These are phyloP conservation scores for Gymnoscopelus microlampas DNA, from an alignment of 2,797 vertebrate species.

Conservation along the genomic window DNA sequence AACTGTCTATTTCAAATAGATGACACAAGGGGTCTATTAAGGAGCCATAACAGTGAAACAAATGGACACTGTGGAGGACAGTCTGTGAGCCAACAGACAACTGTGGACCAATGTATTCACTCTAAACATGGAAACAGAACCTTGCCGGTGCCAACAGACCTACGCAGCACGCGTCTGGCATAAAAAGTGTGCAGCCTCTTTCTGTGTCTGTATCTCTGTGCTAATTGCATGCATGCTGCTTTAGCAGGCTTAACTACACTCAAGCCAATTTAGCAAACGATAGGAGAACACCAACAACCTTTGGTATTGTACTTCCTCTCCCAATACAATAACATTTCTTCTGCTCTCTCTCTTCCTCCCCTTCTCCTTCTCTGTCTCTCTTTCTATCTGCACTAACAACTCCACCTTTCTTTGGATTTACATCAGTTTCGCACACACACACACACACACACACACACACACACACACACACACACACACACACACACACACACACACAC, in stretches of 20 bases:
- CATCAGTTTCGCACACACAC: too few relatives aligned
- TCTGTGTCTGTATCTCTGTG: constrained; percentile 32
- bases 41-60: constrained; percentile 40
- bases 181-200: constrained; percentile 43
- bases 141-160: constrained; percentile 60
- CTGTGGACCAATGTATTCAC: constrained; percentile 58
- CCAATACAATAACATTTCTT: constrained; percentile 2
- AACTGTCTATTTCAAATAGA: constrained; percentile 43
- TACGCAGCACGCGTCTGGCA: constrained; percentile 52
- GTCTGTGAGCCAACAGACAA: constrained; percentile 42
- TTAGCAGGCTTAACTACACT: constrained; percentile 50
- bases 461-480: too few relatives aligned
- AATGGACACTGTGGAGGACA: constrained; percentile 36
- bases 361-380: too few relatives aligned
- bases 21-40: constrained; percentile 63
- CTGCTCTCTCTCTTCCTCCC: too few relatives aligned
- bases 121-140: constrained; percentile 60
- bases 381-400: too few relatives aligned
- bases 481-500: too few relatives aligned
- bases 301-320: constrained; percentile 34
- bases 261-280: constrained; percentile 60
- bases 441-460: too few relatives aligned
- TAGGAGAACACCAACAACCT: constrained; percentile 53
- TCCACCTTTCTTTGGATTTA: too few relatives aligned
- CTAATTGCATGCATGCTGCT: constrained; percentile 67